Evolutionary conservation across 30 jellyfish, hydroid and myxozoan species (phyloP), one percentile per base, ranked within the genome.

Genomic region (Mastigias papua): DNA sequence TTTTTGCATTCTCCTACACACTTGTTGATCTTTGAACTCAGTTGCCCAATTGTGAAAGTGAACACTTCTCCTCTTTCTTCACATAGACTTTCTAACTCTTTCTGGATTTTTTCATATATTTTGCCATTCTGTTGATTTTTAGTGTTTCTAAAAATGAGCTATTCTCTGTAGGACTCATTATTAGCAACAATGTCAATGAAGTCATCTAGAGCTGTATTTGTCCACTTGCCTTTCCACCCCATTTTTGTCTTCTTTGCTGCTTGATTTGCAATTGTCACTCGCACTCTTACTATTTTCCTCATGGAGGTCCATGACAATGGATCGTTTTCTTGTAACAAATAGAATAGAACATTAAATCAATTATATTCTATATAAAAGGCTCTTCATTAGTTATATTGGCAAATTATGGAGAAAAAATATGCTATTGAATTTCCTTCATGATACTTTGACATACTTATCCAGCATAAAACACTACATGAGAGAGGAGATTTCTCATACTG

Each of bases 191-290:
- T 80, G 3, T 80, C 90, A n/a, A 77, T 80, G 42, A 73, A 33
- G 71, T 73, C 84, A 22, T 35, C 69, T 5, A 73, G 69, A 8
- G 69, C 69, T 31, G 69, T 64, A 22, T 33, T 4, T 69, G 69
- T 73, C 69, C 84, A 73, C 16, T 69, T 34, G 30, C 84, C 84
- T 73, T 73, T 73, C 69, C 84, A 30, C 29, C 69, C 84, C 20
- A 25, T 5, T 34, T 73, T 73, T 31, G 32, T 73, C 69, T 73
- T 73, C 13, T 42, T 15, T 42, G 13, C 13, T 42, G 54, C 54
- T 15, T 42, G 7, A 4, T 15, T 0, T 42, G 54, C 54, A 4
- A 42, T 0, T 42, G 54, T 42, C 13, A 42, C 13, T 42, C 54
- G 7, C 54, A 15, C 13, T 42, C 13, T 42, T 42, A 4, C 54